Evolutionary conservation across 1,140 invertebrate species (phyloP).

Genomic region (Drosophila dunni): DNA sequence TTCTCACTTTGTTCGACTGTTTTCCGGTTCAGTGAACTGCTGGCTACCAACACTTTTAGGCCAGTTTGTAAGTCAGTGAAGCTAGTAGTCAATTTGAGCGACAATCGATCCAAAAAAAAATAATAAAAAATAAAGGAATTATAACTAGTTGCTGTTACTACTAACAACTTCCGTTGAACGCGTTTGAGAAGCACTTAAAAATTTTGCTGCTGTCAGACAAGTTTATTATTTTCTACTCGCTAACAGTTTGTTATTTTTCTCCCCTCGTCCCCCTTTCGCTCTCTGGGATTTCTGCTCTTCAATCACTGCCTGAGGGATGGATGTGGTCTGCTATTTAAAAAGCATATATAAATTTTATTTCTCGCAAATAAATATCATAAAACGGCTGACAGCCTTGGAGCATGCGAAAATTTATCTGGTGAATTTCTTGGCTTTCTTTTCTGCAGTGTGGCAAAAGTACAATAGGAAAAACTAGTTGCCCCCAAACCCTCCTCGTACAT

Average conservation of each 20-base stretch:
- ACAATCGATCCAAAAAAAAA: slow-evolving; percentile 13
- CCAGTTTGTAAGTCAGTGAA: neutral
- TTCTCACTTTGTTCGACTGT: neutral
- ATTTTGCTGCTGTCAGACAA: slow-evolving; percentile 39
- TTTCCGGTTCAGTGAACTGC: slow-evolving; percentile 24
- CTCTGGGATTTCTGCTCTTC: slow-evolving; percentile 11
- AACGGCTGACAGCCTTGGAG: slow-evolving; percentile 48
- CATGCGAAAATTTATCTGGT: slow-evolving; percentile 47
- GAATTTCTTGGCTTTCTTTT: slow-evolving; percentile 50
- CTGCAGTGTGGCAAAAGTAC: slow-evolving; percentile 21
- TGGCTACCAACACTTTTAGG: neutral
- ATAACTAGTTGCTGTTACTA: slow-evolving; percentile 28
- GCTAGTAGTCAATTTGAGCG: slow-evolving; percentile 11
- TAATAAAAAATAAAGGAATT: neutral
- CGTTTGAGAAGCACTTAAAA: slow-evolving; percentile 32
- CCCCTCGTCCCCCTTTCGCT: slow-evolving; percentile 4
- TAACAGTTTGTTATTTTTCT: slow-evolving; percentile 38
- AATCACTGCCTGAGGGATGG: slow-evolving; percentile 45
- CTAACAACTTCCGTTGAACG: slow-evolving; percentile 45
- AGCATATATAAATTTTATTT: slow-evolving; percentile 59
- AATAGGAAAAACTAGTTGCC: slow-evolving; percentile 64
- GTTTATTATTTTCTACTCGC: slow-evolving; percentile 35
- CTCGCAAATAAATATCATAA: slow-evolving; percentile 66
- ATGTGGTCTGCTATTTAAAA: slow-evolving; percentile 31
- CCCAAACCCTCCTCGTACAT: slow-evolving; percentile 10